Conservation (phyloP, 2,888 invertebrate species). For the Parascotia fuliginaria region DNA sequence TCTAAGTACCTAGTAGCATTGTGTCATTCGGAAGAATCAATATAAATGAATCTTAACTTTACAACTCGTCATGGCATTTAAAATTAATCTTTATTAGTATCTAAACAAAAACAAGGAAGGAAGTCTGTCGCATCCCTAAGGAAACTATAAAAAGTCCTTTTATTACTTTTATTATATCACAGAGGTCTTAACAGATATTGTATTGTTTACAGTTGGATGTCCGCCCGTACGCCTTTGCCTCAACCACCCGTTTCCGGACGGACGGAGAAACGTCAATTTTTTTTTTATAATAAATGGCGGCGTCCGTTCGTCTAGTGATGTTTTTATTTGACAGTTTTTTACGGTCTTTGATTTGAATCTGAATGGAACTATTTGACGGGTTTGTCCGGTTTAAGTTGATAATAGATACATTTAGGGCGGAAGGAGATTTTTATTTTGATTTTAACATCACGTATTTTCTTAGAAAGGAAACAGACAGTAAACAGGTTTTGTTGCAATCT, state of each 20-base stretch:
- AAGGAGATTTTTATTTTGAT: too few species aligned
- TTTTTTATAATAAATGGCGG: slow-evolving; percentile 31
- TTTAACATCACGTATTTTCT: too few species aligned
- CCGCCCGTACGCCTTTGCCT: slow-evolving; percentile 36
- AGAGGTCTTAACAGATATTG: slow-evolving; percentile 41
- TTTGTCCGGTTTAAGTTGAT: not conserved
- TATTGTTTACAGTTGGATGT: slow-evolving; percentile 64
- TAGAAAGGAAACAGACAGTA: too few species aligned
- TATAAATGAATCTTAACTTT: too few species aligned
- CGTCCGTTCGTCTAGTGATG: slow-evolving; percentile 30
- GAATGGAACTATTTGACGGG: not conserved
- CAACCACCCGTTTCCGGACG: slow-evolving; percentile 38
- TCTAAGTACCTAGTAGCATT: not conserved
- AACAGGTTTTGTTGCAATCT: too few species aligned
- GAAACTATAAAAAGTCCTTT: slow-evolving; percentile 52
- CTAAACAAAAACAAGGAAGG: slow-evolving; percentile 50
- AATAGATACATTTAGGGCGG: not conserved
- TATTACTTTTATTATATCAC: slow-evolving; percentile 46
- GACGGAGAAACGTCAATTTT: slow-evolving; percentile 35
- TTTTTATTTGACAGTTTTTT: slow-evolving; percentile 11
- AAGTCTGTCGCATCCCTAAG: slow-evolving; percentile 42
- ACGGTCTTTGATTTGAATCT: slow-evolving; percentile 12
- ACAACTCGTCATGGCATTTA: slow-evolving; percentile 4
- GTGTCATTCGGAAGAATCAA: too few species aligned
- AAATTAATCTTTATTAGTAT: slow-evolving; percentile 8